Conservation (phyloP, 2,113 vertebrate species). For the Elephas maximus region DNA sequence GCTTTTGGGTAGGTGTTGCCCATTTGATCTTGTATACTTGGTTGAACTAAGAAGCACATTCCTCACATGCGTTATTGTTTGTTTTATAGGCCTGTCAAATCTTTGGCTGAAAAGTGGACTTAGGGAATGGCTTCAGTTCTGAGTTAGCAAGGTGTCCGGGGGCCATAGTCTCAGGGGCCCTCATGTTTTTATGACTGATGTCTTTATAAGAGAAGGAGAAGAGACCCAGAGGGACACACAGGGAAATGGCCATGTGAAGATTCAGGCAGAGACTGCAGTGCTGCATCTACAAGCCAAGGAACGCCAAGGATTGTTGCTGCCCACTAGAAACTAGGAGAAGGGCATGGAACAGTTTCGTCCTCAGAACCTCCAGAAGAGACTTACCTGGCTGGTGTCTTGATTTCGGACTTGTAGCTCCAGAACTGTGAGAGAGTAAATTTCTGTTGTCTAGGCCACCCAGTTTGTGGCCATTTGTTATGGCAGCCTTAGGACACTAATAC, state of each 20-base stretch:
- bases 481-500: not conserved
- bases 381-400: not conserved
- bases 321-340: not conserved
- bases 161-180: not conserved
- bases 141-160: too few relatives aligned
- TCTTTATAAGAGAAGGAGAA: not conserved
- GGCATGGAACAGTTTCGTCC: not conserved
- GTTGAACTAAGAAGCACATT: too few relatives aligned
- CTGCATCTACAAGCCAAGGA: too few relatives aligned
- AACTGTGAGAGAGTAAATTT: not conserved
- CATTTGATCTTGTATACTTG: too few relatives aligned
- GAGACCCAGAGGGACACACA: not conserved
- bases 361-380: not conserved
- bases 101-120: too few relatives aligned
- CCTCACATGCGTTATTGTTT: too few relatives aligned
- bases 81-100: too few relatives aligned
- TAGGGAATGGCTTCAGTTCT: too few relatives aligned
- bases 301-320: too few relatives aligned
- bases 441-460: not conserved
- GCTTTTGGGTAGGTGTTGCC: too few relatives aligned
- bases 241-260: too few relatives aligned
- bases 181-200: not conserved
- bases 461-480: not conserved
- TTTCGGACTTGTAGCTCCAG: not conserved
- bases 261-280: too few relatives aligned